Conservation (phyloP, 1,140 invertebrate genomes). For the Branchinecta lynchi region DNA sequence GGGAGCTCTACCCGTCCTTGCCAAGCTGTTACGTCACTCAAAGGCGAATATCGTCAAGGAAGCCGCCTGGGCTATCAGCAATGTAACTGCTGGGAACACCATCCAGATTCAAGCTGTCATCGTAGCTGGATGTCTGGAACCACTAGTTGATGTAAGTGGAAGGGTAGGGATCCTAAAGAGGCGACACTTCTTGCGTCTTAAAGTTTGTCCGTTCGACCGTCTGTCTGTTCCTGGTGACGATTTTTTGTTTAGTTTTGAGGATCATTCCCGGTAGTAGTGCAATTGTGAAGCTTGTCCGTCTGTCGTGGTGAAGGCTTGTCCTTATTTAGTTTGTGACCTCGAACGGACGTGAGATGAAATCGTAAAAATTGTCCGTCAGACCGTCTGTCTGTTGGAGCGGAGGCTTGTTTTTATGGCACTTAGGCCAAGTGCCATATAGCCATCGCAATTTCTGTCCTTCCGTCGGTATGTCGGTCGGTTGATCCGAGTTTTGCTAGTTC, state of each 20-base stretch:
- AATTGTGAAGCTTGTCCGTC: too few relatives aligned
- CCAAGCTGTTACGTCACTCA: conserved; percentile 50
- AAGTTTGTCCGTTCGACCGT: neutral
- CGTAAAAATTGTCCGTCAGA: too few relatives aligned
- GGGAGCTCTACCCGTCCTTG: conserved; percentile 55
- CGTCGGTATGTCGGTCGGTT: too few relatives aligned
- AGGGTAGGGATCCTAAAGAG: conserved; percentile 33
- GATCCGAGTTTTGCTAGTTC: too few relatives aligned
- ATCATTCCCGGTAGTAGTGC: too few relatives aligned
- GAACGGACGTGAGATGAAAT: too few relatives aligned
- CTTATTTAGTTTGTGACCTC: too few relatives aligned
- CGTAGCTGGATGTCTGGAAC: conserved; percentile 46
- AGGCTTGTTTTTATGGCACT: too few relatives aligned
- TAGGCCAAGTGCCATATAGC: too few relatives aligned
- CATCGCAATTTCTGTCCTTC: too few relatives aligned
- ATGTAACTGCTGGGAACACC: conserved; percentile 59
- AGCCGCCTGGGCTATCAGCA: conserved; percentile 66
- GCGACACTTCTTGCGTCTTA: neutral
- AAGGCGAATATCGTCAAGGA: conserved; percentile 67
- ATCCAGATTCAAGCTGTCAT: conserved; percentile 59
- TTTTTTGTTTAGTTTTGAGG: neutral
- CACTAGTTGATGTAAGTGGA: conserved; percentile 49
- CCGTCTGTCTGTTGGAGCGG: too few relatives aligned
- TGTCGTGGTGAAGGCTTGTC: too few relatives aligned
- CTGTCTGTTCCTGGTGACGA: conserved; percentile 2